Base-by-base conservation (phyloP, 1,140 invertebrate species). In the Pseudomyrmex sp. region DNA sequence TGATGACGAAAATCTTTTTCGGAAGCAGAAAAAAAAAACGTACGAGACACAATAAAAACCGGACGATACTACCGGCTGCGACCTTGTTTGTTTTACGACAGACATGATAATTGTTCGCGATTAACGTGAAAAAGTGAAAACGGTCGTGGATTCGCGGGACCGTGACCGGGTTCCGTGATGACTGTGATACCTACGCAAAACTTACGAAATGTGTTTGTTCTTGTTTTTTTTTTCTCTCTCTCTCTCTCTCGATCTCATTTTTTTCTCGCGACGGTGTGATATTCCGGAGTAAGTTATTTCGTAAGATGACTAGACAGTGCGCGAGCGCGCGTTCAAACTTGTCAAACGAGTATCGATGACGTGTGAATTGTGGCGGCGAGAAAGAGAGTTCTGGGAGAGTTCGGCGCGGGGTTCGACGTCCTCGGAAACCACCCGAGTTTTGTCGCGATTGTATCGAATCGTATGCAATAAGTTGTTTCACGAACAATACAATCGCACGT, bases 61-160 rank as follows among this genome's bases (percentile, higher is more conserved):
- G 26, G 3, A 72, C 35, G 35, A 35, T 7, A 5, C 35, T 35
- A n/a, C 35, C 35, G 35, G 5, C 35, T 35, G 4, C 35, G 35
- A 35, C 35, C 35, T 35, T 35, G 7, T 35, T 35, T 26, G 7
- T 20, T 46, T 75, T 66, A 83, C 35, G 59, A 63, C 62, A 54
- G 88, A 90, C 90, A 89, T 77, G 88, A 90, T 91, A 91, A 92
- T 91, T 83, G 85, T 68, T 84, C 70, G 63, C 86, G 88, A 86
- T 91, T 90, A 91, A 61, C 85, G 82, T 83, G 35, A 35, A 84
- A 92, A 92, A 92, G 91, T 91, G 91, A 91, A 92, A 92, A 89
- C 66, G 7, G 61, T 58, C 66, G 44, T 48, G 61, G 46, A 80
- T 72, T 66, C 91, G 86, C 70, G 85, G 85, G 77, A 77, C 89